These are phyloP conservation scores for Muscicapa comitata DNA, from an alignment of 2,797 vertebrate genomes.

Conservation along the genomic window DNA sequence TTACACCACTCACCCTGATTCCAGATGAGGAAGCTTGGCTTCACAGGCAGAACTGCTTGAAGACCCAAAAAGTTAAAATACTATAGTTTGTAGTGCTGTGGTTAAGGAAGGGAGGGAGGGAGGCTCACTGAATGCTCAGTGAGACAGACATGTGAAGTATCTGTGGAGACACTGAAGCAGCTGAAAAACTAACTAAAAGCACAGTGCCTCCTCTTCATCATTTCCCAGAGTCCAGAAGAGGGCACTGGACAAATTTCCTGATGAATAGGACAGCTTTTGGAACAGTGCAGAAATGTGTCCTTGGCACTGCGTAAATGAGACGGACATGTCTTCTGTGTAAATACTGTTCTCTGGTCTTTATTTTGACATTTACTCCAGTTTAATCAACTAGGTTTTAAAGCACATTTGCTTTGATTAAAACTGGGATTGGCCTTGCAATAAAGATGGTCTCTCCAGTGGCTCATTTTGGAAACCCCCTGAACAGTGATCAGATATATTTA, in stretches of 20 bases:
- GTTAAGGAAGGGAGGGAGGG: neutral
- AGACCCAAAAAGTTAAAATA: neutral
- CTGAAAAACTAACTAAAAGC: neutral
- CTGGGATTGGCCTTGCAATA: conserved; percentile 40
- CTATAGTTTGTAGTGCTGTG: neutral
- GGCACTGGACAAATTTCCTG: neutral
- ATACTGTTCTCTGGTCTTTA: conserved; percentile 1
- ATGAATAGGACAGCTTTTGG: neutral
- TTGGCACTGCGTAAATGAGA: neutral
- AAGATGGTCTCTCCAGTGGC: conserved; percentile 54
- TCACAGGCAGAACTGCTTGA: neutral
- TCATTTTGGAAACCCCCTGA: conserved; percentile 42
- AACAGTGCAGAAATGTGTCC: neutral
- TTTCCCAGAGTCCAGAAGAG: neutral
- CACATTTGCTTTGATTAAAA: conserved; percentile 63
- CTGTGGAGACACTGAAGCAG: neutral
- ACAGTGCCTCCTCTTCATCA: neutral
- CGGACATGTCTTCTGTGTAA: neutral
- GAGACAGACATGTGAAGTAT: neutral
- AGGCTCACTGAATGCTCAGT: neutral
- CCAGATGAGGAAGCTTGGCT: neutral
- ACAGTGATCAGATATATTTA: conserved; percentile 68
- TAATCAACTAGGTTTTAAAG: conserved; percentile 64
- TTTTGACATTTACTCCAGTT: conserved; percentile 54
- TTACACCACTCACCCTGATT: fast-evolving